phyloP scores from a whole-genome alignment of 2,888 invertebrate genomes.

The Rhamphomyia laevipes region DNA sequence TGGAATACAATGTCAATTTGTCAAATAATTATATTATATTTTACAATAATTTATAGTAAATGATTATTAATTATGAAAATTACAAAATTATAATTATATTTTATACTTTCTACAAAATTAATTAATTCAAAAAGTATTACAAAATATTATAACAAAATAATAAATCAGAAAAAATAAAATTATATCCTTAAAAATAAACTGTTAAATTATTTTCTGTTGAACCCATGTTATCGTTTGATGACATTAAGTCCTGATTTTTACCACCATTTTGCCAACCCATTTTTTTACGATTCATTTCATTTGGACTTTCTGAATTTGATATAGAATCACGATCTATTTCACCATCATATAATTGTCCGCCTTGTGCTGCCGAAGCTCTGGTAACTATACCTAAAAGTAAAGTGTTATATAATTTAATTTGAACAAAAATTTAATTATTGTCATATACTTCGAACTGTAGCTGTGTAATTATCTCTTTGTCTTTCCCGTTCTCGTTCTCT shows the following conservation, averaged over 20 bases:
- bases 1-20: no score
- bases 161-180: not conserved
- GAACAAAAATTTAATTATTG: not conserved
- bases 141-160: not conserved
- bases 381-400: slow-evolving; percentile 38
- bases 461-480: slow-evolving; percentile 38
- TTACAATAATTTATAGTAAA: not conserved
- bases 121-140: no score
- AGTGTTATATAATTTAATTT: not conserved
- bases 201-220: slow-evolving; percentile 47
- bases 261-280: slow-evolving; percentile 25
- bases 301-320: slow-evolving; percentile 35
- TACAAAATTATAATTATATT: not conserved
- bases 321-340: slow-evolving; percentile 32
- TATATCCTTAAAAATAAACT: slow-evolving; percentile 41
- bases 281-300: slow-evolving; percentile 56
- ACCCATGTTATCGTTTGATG: slow-evolving; percentile 32
- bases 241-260: slow-evolving; percentile 28
- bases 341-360: slow-evolving; percentile 38
- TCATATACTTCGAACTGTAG: slow-evolving; percentile 48
- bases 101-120: not conserved
- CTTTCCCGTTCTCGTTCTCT: slow-evolving; percentile 33
- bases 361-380: slow-evolving; percentile 33
- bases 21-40: not conserved
- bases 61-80: not conserved